These are phyloP conservation scores for Hypotaenidia philippensis DNA, from an alignment of 2,797 vertebrate species.

Conservation along the genomic window DNA sequence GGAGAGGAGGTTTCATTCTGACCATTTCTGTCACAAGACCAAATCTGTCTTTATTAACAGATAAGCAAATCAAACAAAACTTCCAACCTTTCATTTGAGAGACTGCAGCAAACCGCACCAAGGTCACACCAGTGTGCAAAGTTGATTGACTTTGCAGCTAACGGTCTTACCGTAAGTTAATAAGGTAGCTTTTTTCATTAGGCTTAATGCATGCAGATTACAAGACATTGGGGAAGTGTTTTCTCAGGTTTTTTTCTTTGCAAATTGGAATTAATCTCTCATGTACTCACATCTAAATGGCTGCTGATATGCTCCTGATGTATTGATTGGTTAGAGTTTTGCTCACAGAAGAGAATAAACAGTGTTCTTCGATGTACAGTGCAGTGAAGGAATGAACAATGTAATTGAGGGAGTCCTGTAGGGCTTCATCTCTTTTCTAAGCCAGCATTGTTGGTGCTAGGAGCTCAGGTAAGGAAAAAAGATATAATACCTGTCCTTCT, in stretches of 20 bases:
- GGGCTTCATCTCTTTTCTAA: background rate
- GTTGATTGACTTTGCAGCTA: background rate
- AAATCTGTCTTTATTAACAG: conserved; percentile 18
- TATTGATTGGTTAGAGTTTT: background rate
- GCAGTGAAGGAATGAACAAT: background rate
- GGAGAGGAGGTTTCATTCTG: background rate
- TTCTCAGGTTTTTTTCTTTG: background rate
- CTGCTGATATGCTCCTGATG: background rate
- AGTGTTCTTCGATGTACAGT: background rate
- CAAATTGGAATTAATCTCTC: background rate
- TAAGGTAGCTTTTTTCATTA: background rate
- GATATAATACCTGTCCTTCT: background rate
- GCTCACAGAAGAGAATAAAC: background rate
- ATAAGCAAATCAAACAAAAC: conserved; percentile 67
- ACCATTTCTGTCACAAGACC: background rate
- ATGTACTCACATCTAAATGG: background rate
- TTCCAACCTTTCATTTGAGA: background rate
- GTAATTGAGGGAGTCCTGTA: background rate
- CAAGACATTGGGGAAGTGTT: background rate
- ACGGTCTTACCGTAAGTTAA: background rate
- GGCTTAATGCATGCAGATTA: background rate
- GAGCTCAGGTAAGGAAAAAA: background rate
- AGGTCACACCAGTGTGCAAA: background rate
- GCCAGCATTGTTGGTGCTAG: background rate
- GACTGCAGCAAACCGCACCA: background rate